Percentiles rank a stretch among this genome's conserved stretches.
These are phyloP conservation scores for Drosophila formosana DNA, from an alignment of 2,888 invertebrate genomes.

Conservation along the genomic window DNA sequence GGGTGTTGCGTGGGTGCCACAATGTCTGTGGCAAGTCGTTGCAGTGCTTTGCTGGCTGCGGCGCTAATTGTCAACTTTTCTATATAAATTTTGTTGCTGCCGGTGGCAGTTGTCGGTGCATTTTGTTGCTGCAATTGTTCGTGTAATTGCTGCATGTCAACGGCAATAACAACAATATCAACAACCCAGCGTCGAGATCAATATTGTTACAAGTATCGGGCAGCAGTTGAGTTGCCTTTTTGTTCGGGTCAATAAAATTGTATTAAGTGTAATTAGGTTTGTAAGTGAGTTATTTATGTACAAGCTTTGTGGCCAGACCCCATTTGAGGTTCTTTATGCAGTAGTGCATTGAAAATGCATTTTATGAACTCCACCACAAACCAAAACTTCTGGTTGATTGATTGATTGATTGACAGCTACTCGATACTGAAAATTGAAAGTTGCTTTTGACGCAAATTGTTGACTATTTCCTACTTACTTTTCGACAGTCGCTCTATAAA, in stretches of 20 bases:
- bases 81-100: constrained; percentile 55
- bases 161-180: constrained; percentile 31
- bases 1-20: constrained; percentile 53
- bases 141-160: constrained; percentile 67
- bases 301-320: constrained; percentile 11
- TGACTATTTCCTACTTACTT: constrained; percentile 19
- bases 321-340: constrained; percentile 42
- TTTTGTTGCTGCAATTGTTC: constrained; percentile 40
- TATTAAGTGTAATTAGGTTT: constrained; percentile 73
- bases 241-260: constrained; percentile 68
- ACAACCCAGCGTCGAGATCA: constrained; percentile 39
- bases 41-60: constrained; percentile 35
- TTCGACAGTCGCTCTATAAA: constrained; percentile 23
- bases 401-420: constrained; percentile 64
- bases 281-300: constrained; percentile 77
- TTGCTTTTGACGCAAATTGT: constrained; percentile 36
- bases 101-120: constrained; percentile 54
- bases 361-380: constrained; percentile 9
- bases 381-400: constrained; percentile 67
- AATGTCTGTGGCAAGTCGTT: constrained; percentile 26
- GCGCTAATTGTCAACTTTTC: constrained; percentile 70
- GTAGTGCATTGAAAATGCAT: constrained; percentile 45
- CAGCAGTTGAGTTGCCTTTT: constrained; percentile 42
- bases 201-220: constrained; percentile 51
- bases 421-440: constrained; percentile 52